Base-by-base conservation (phyloP, 2,797 vertebrate species). In the Garrulus glandarius region DNA sequence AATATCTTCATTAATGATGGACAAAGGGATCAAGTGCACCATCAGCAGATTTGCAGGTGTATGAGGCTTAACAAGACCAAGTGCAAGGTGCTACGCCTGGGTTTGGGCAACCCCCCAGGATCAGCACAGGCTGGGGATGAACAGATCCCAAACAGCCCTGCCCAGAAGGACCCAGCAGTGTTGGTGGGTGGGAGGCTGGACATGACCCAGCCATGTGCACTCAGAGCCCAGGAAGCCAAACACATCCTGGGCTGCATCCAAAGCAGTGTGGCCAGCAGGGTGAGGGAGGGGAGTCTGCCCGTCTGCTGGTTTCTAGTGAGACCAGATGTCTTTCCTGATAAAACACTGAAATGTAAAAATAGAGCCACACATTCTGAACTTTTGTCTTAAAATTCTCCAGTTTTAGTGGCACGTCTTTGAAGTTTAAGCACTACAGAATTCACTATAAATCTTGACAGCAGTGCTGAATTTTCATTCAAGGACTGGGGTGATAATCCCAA, bases 41-140 rank as follows among this genome's bases (percentile, higher is more conserved):
- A 29, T 61, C 41, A 47, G 24, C 30, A 77, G 8, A 41, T 55
- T 41, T 41, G 7, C 14, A 41, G n/a, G 30, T 6, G 46, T 60
- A 8, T 46, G 39, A 46, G 12, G 16, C 46, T 86, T 61, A 41
- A 47, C 23, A 61, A 46, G 39, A 39, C 16, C 55, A 24, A 46
- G 16, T 24, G 13, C 13, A n/a, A 50, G 19, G 1, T 43, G 52
- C 15, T 57, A 26, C 27, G 36, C 17, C 17, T 50, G 14, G 37
- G 4, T 2, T 32, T 23, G 27, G 53, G 16, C 29, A 77, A 7
- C 8, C 11, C 14, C 15, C 47, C 0, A 1, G 6, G 24, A 24
- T 39, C 29, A 37, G 15, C 19, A 19, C n/a, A 14, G n/a, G 15
- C n/a, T 52, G 29, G 3, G 27, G 23, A 52, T 37, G 61, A 29